A percentile compares a stretch with the other conserved stretches of the same genome.
phyloP scores from a whole-genome alignment of 2,888 invertebrate genomes.

The Macrophya annulata region DNA sequence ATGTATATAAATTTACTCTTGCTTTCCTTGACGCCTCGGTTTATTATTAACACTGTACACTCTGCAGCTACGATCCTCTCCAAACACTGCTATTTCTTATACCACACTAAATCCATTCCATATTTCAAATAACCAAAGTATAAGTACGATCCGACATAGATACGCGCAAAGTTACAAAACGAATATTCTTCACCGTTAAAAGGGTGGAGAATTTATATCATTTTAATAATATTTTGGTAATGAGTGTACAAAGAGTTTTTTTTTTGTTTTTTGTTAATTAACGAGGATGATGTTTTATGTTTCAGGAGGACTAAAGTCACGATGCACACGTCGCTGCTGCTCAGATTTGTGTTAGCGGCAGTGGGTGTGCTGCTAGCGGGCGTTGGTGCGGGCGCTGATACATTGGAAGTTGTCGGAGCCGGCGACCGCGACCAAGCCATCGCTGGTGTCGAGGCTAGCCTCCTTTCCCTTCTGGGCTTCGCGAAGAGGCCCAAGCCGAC shows the following conservation, averaged over 20 bases:
- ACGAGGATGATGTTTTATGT: constrained; percentile 55
- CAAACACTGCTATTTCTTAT: not conserved
- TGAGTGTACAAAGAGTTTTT: not conserved
- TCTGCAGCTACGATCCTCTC: not conserved
- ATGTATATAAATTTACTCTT: constrained; percentile 43
- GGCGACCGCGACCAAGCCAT: constrained; percentile 76
- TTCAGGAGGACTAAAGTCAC: constrained; percentile 77
- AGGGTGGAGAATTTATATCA: not conserved
- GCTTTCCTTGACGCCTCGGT: constrained; percentile 33
- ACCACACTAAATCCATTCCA: not conserved
- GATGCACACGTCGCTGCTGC: constrained; percentile 78
- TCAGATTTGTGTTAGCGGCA: constrained; percentile 77
- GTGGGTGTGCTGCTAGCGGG: constrained; percentile 73
- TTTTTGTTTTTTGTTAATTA: not conserved
- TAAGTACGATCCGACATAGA: not conserved
- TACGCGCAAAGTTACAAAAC: not conserved
- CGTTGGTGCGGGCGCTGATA: constrained; percentile 71
- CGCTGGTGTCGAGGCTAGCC: constrained; percentile 82
- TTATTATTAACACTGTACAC: constrained; percentile 9
- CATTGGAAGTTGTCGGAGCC: constrained; percentile 65
- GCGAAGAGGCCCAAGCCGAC: constrained; percentile 82
- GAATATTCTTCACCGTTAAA: not conserved
- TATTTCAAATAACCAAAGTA: not conserved
- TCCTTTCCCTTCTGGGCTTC: constrained; percentile 85
- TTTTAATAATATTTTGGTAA: not conserved